phyloP scores from a whole-genome alignment of 2,113 vertebrate genomes.

The Mellivora capensis region DNA sequence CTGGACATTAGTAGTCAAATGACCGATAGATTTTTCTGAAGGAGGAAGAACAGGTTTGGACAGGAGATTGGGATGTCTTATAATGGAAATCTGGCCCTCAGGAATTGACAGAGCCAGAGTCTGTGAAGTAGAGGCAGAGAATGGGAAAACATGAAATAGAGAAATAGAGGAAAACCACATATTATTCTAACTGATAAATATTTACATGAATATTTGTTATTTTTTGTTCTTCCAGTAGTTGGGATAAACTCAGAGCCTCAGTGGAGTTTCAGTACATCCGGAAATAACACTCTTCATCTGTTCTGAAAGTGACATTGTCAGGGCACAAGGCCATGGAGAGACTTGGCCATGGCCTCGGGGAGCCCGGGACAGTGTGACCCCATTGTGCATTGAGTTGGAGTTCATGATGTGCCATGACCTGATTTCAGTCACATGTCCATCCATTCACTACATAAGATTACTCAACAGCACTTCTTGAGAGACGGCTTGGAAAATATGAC shows the following conservation, averaged over 20 bases:
- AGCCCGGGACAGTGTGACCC: neutral
- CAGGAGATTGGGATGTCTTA: neutral
- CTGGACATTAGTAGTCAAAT: neutral
- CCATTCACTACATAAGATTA: neutral
- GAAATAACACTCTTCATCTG: neutral
- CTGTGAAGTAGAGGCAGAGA: neutral
- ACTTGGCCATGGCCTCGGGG: neutral
- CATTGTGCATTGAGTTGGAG: neutral
- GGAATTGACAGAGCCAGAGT: neutral
- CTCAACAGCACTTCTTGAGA: neutral
- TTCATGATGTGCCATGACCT: neutral
- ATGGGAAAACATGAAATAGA: neutral
- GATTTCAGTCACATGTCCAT: neutral
- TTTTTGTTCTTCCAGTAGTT: neutral
- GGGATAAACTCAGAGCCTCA: neutral
- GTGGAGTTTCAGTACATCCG: neutral
- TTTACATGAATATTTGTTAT: neutral
- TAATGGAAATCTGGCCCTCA: neutral
- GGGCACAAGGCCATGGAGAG: neutral
- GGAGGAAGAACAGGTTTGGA: neutral
- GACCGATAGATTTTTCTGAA: neutral
- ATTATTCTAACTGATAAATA: neutral
- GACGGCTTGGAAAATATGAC: neutral
- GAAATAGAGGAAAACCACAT: neutral
- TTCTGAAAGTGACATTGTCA: neutral